Percentiles rank a stretch among this genome's conserved stretches.
Evolutionary conservation across 2,888 invertebrate species (phyloP).

Genomic region (Eupeodes luniger): DNA sequence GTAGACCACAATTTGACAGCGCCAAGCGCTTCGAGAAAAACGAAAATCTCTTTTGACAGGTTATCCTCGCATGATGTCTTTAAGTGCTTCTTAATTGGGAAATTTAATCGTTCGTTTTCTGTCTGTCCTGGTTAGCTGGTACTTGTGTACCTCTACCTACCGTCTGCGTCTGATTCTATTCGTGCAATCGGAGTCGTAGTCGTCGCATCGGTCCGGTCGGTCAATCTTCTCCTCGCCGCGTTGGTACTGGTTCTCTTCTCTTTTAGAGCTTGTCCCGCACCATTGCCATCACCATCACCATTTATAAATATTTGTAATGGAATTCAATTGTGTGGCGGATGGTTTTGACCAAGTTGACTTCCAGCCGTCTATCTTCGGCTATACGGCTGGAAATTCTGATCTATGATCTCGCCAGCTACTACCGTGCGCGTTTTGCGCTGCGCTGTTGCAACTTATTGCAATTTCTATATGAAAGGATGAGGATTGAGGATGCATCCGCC

Average conservation of each 20-base stretch:
- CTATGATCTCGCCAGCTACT: conserved; percentile 74
- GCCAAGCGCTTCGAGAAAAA: conserved; percentile 74
- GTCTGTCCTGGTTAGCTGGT: conserved; percentile 51
- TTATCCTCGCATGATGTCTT: conserved; percentile 74
- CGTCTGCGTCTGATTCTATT: neutral
- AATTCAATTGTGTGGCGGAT: conserved; percentile 76
- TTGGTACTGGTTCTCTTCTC: conserved; percentile 7
- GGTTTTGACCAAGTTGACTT: conserved; percentile 74
- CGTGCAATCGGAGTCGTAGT: neutral
- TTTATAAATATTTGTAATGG: conserved; percentile 73
- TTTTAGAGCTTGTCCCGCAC: conserved; percentile 2
- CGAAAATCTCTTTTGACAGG: conserved; percentile 75
- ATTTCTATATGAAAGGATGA: conserved; percentile 19
- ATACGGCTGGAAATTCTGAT: conserved; percentile 71
- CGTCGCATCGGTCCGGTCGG: neutral
- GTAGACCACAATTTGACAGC: conserved; percentile 75
- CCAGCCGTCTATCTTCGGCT: conserved; percentile 70
- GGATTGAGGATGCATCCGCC: conserved; percentile 49
- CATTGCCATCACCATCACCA: conserved; percentile 5
- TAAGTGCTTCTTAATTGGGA: conserved; percentile 76
- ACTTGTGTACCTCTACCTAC: conserved; percentile 19
- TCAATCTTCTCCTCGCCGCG: neutral
- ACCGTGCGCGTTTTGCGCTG: conserved; percentile 44
- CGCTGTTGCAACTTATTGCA: conserved; percentile 6
- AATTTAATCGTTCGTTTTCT: conserved; percentile 74